Conservation (phyloP, 2,113 vertebrate species). For the Pampusana beccarii region DNA sequence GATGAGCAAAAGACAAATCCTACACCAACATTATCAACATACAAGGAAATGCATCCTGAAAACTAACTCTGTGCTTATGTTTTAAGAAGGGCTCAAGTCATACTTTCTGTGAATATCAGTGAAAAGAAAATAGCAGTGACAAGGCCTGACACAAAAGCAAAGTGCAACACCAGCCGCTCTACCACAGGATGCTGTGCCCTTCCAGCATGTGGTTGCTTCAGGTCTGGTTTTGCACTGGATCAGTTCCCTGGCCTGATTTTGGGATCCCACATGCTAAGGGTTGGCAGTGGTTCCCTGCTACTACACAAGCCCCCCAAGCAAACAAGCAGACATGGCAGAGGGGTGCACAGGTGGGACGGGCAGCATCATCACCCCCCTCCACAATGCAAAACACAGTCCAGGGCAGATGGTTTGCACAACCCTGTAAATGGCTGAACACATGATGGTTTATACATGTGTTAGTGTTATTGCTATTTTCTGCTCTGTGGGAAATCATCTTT, state of each 20-base stretch:
- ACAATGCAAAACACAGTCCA: background rate
- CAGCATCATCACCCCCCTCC: accelerated
- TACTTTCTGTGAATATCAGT: background rate
- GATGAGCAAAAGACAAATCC: background rate
- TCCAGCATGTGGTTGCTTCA: background rate
- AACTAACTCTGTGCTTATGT: background rate
- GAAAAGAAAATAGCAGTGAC: background rate
- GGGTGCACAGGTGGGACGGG: background rate
- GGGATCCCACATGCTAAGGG: background rate
- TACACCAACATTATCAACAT: background rate
- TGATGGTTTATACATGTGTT: too few species aligned
- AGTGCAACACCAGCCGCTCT: background rate
- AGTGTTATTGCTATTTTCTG: background rate
- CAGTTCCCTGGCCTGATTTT: background rate
- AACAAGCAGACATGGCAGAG: background rate
- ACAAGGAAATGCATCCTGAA: background rate
- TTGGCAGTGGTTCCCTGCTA: background rate
- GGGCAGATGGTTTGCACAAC: background rate
- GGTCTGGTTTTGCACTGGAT: background rate
- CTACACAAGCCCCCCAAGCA: background rate
- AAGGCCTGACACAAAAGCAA: background rate
- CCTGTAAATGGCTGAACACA: background rate
- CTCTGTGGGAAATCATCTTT: background rate
- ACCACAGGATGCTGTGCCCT: background rate
- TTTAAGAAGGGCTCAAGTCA: background rate